Evolutionary conservation across 1,140 invertebrate species (phyloP), one percentile per base, ranked within the genome.

Genomic region (Drosophila carrolli): DNA sequence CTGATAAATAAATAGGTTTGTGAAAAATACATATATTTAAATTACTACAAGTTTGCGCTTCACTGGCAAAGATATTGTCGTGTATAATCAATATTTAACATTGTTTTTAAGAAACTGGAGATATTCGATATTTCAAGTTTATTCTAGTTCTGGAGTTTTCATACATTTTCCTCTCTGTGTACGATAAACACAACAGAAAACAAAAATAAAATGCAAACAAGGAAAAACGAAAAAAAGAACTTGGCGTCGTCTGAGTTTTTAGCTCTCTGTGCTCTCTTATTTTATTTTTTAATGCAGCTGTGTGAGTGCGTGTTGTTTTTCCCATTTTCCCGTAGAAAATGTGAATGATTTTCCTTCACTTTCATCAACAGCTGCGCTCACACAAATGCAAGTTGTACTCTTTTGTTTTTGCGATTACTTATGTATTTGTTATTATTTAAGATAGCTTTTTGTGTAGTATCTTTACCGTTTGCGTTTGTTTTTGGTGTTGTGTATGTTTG

Each of bases 351-450:
- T 86, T 78, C 46, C 73, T 85, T 85, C 82, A 85, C 83, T 85
- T 85, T 88, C 78, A 88, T 86, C 83, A 85, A 85, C 82, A 88
- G 82, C 82, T 85, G 82, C 78, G 81, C 78, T 84, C 71, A 62
- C 63, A 83, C 72, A 82, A 65, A 29, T 56, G 54, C 51, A 72
- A 66, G 61, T 59, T 59, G 68, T 66, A 67, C 73, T 82, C 66
- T 81, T 79, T 66, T 66, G 23, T 46, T 27, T 63, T 35, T 38
- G 16, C 44, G 47, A 41, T 67, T 43, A 37, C n/a, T 65, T 63
- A 32, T 32, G 29, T 32, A 32, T 50, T 44, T 44, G 37, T 46
- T 68, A 14, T 13, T 50, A 37, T 66, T 78, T 66, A 56, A 63
- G 72, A 68, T 68, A 65, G 78, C 73, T 77, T 79, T 75, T 79